Base-by-base conservation (phyloP, 2,888 invertebrate species). In the Glyphotaelius pellucidus region DNA sequence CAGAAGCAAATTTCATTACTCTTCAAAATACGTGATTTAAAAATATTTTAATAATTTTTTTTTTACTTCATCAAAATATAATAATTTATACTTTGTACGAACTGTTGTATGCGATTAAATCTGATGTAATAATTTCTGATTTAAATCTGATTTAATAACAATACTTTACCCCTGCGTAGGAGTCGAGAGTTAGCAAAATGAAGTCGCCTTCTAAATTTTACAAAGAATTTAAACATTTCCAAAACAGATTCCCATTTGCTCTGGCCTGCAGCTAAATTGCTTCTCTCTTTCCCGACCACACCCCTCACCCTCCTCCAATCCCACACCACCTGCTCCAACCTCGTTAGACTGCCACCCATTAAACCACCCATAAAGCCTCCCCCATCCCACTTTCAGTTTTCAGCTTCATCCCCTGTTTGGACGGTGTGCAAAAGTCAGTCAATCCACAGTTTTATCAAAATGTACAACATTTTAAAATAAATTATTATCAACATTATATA, bases 191-290 rank as follows among this genome's bases (percentile, higher is more conserved):
- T 38, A 67, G 25, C 7, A n/a, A 86, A 42, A 86, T 42, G 25
- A 47, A 35, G 86, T 86, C 38, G 42, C 47, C 19, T 30, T 42
- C 35, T n/a, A 14, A 67, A 32, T 87, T 87, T 87, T 52, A 52
- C 87, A 67, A 32, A 87, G 67, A 67, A 87, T 87, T 67, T 32
- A 67, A 87, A 87, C 87, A 87, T 87, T 87, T 87, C 87, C 87
- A 67, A 87, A 87, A 52, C 87, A 87, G 87, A 87, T 87, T 87
- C 87, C 67, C 80, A 86, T 90, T 86, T 67, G 79, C 85, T n/a
- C 25, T 15, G 38, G 90, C 90, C 90, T 90, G 90, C 90, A 90
- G 90, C 80, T n/a, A 90, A 90, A 90, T 86, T 86, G 67, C 90
- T 67, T 67, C 67, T 67, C 67, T 67, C 67, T 67, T 67, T 42